These are phyloP conservation scores for Penaeus indicus DNA, from an alignment of 1,140 invertebrate species.

Conservation along the genomic window DNA sequence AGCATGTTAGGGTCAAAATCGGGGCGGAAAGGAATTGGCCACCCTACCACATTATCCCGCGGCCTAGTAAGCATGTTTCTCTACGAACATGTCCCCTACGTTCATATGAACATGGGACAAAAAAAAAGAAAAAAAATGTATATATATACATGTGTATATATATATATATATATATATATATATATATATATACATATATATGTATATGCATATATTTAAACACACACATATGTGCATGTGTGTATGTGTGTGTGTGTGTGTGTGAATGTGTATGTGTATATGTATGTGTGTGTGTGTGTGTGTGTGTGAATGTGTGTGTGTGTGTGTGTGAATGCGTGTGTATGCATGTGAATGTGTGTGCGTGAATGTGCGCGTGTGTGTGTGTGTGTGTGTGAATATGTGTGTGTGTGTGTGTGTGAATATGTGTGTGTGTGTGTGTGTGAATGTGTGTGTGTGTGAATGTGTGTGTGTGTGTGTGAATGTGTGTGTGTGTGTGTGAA, in stretches of 20 bases:
- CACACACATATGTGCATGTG: not conserved
- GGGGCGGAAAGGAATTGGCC: too few relatives aligned
- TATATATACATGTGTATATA: too few relatives aligned
- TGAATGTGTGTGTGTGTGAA: not conserved
- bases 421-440: conserved; percentile 15
- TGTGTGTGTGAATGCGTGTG: not conserved
- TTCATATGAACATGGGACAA: too few relatives aligned
- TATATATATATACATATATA: too few relatives aligned
- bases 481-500: too few relatives aligned
- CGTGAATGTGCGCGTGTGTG: not conserved
- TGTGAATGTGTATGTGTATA: conserved; percentile 12
- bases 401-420: not conserved
- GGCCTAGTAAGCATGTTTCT: too few relatives aligned
- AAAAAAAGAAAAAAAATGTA: too few relatives aligned
- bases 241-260: not conserved
- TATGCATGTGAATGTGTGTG: conserved; percentile 19
- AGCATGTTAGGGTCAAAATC: too few relatives aligned
- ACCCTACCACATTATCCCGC: too few relatives aligned
- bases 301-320: not conserved
- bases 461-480: too few relatives aligned
- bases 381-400: not conserved
- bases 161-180: too few relatives aligned
- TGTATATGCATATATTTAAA: not conserved
- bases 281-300: conserved; percentile 22
- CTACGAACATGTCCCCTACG: too few relatives aligned